Evolutionary conservation across 2,113 vertebrate species (phyloP), one percentile per base, ranked within the genome.

Genomic region (Cisticola juncidis): DNA sequence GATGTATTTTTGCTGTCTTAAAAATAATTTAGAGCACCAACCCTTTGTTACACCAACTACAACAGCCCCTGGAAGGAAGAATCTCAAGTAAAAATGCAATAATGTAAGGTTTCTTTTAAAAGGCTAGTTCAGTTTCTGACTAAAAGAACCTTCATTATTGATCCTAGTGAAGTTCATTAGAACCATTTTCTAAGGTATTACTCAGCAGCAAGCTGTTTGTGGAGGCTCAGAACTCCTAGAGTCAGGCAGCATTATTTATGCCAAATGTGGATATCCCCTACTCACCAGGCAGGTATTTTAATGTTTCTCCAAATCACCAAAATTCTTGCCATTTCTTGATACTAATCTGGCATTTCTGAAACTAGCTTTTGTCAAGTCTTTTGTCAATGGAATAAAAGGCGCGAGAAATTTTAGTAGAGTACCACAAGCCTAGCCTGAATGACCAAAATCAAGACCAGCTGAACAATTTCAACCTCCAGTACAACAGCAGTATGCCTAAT

Each of bases 291-390:
- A 86, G 65, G 72, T 96, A 95, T 97, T 97, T 96, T 89, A 85
- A 81, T 70, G 42, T 92, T 95, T 94, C 87, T 93, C 76, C 25
- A 16, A 94, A 95, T 97, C 95, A 95, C 94, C 94, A 94, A 95
- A 96, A 97, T 96, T 96, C 88, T 86, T 96, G 96, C 50, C 54
- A 91, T 90, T 87, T 84, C 82, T 83, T 86, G 74, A 93, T 91
- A 97, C 83, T 96, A 97, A 95, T 92, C 73, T 92, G 85, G 86
- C 81, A 93, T 89, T 96, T 94, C 76, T 91, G 87, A 97, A 96
- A 97, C 95, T 89, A 97, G 47, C 92, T 95, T 94, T n/a, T n/a
- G n/a, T n/a, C 90, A 95, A 97, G 91, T 68, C 56, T 95, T 92
- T 91, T 92, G 74, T 84, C 85, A 94, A 76, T 26, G 70, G 69